phyloP scores from a whole-genome alignment of 2,888 invertebrate species.

The Ormyrus labotus region DNA sequence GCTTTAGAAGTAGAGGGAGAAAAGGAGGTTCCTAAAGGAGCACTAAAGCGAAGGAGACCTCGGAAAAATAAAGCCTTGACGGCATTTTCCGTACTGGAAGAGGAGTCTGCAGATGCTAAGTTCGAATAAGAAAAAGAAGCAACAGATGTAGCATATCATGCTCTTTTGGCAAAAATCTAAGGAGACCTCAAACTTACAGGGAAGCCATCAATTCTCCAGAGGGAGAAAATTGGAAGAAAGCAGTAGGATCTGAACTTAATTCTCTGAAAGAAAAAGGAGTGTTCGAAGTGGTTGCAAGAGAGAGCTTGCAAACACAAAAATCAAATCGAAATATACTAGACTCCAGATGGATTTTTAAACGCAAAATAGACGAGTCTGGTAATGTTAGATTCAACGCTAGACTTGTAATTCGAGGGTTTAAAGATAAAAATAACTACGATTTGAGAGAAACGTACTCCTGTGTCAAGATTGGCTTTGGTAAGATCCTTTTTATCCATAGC shows the following conservation, averaged over 20 bases:
- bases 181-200: conserved; percentile 22
- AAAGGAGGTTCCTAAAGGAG: neutral
- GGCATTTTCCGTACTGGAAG: neutral
- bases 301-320: conserved; percentile 31
- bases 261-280: conserved; percentile 55
- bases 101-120: neutral
- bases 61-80: neutral
- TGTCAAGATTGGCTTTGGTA: conserved; percentile 27
- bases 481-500: neutral
- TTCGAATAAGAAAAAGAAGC: too few species aligned
- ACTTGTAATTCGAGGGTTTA: conserved; percentile 5
- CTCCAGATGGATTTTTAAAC: conserved; percentile 50
- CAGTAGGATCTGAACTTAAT: conserved; percentile 12
- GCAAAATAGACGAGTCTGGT: neutral
- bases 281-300: conserved; percentile 40
- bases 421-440: conserved; percentile 39
- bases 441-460: conserved; percentile 48
- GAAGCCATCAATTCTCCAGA: conserved; percentile 29
- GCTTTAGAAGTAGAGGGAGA: neutral
- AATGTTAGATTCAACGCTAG: too few species aligned
- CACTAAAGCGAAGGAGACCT: neutral
- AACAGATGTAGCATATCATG: conserved; percentile 27
- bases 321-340: conserved; percentile 28
- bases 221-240: neutral
- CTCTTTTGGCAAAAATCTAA: conserved; percentile 20